Evolutionary conservation across 2,888 invertebrate species (phyloP).

Genomic region (Acanthosoma haemorrhoidale): DNA sequence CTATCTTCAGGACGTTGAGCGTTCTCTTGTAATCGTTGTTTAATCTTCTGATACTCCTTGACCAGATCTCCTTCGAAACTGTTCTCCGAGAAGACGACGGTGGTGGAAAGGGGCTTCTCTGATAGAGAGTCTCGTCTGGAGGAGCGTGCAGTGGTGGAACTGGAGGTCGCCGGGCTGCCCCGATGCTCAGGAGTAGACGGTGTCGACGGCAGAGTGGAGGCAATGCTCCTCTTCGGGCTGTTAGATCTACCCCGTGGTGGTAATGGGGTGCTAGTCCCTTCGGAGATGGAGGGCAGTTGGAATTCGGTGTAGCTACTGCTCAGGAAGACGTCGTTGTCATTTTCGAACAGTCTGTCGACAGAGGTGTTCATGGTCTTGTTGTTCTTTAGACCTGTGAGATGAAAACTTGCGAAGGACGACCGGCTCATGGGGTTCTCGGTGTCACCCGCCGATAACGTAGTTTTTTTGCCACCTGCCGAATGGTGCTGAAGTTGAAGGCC

Average conservation of each 20-base stretch:
- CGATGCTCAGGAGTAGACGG: constrained; percentile 66
- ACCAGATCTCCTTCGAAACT: constrained; percentile 59
- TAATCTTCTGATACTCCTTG: constrained; percentile 70
- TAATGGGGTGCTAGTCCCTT: constrained; percentile 45
- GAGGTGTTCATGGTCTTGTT: constrained; percentile 83
- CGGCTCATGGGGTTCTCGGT: constrained; percentile 63
- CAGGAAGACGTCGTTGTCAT: constrained; percentile 63
- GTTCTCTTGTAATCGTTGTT: constrained; percentile 52
- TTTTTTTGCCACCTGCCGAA: constrained; percentile 46
- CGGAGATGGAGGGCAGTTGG: constrained; percentile 43
- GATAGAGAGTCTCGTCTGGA: constrained; percentile 60
- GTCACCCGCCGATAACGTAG: constrained; percentile 68
- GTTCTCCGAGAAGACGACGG: constrained; percentile 40
- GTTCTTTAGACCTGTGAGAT: constrained; percentile 71
- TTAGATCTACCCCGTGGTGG: constrained; percentile 32
- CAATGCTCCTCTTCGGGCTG: constrained; percentile 30
- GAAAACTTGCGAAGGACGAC: constrained; percentile 82
- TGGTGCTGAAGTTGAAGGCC: constrained; percentile 32
- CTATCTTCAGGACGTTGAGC: constrained; percentile 40
- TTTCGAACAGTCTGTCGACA: constrained; percentile 81
- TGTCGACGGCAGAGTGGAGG: constrained; percentile 46
- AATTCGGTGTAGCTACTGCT: constrained; percentile 61
- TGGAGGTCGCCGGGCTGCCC: constrained; percentile 58
- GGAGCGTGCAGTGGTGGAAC: constrained; percentile 62
- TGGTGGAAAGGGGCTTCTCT: constrained; percentile 49